Evolutionary conservation across 1,140 invertebrate species (phyloP).

Genomic region (Danaus melanippus): DNA sequence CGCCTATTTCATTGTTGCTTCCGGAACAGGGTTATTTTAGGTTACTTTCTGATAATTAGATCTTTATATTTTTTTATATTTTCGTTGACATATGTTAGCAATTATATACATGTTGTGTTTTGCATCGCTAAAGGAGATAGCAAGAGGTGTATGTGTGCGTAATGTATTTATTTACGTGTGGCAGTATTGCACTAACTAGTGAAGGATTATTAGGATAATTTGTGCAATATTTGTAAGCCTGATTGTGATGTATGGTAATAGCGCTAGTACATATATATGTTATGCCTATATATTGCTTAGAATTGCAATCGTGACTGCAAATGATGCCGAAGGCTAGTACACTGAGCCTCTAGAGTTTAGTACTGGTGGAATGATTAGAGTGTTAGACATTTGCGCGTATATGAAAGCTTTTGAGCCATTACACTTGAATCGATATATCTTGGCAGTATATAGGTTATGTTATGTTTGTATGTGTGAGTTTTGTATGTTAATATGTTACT

Average conservation of each 20-base stretch:
- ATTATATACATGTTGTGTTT: slow-evolving; percentile 34
- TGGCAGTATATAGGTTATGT: slow-evolving; percentile 22
- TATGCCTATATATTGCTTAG: slow-evolving; percentile 32
- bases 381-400: slow-evolving; percentile 25
- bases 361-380: slow-evolving; percentile 25
- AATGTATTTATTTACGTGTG: slow-evolving; percentile 27
- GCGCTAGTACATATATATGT: slow-evolving; percentile 7
- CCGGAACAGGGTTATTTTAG: slow-evolving; percentile 45
- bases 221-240: slow-evolving; percentile 19
- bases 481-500: slow-evolving; percentile 12
- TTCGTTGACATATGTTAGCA: slow-evolving; percentile 41
- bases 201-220: slow-evolving; percentile 21
- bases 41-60: slow-evolving; percentile 52
- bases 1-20: slow-evolving; percentile 44
- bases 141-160: slow-evolving; percentile 20
- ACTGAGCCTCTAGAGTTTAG: slow-evolving; percentile 22
- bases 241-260: slow-evolving; percentile 9
- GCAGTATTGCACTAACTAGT: slow-evolving; percentile 15
- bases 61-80: slow-evolving; percentile 24
- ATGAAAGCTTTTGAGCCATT: slow-evolving; percentile 22
- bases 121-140: slow-evolving; percentile 19
- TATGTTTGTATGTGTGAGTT: slow-evolving; percentile 14
- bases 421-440: slow-evolving; percentile 28
- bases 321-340: slow-evolving; percentile 36
- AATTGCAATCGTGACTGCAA: slow-evolving; percentile 32